phyloP scores from a whole-genome alignment of 2,797 vertebrate genomes.

The Galago senegalensis region DNA sequence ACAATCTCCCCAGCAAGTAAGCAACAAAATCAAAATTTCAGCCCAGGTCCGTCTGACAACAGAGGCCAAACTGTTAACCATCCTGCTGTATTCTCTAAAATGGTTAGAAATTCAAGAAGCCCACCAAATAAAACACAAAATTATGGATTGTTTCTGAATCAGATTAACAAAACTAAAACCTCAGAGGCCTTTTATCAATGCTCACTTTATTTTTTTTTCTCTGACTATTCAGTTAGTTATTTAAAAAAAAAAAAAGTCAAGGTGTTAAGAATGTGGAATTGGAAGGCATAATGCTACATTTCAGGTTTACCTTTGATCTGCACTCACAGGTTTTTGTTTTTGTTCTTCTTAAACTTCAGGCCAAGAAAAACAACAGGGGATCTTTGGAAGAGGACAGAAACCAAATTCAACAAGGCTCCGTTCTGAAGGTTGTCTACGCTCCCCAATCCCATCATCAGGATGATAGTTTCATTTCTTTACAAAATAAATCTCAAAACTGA shows the following conservation, averaged over 20 bases:
- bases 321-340: conserved; percentile 65
- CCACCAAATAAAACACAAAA: not conserved
- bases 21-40: conserved; percentile 39
- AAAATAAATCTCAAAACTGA: conserved; percentile 48
- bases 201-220: not conserved
- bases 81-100: not conserved
- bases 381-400: conserved; percentile 61
- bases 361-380: conserved; percentile 68
- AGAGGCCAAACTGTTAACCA: conserved; percentile 17
- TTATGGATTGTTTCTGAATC: conserved; percentile 2
- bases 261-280: conserved; percentile 37
- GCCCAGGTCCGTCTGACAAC: not conserved
- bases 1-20: not conserved
- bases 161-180: conserved; percentile 15
- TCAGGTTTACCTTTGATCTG: conserved; percentile 46
- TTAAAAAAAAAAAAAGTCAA: not conserved
- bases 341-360: conserved; percentile 58
- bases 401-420: conserved; percentile 47
- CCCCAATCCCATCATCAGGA: not conserved
- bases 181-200: not conserved
- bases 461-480: conserved; percentile 50
- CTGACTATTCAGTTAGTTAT: not conserved
- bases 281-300: not conserved
- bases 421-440: conserved; percentile 51
- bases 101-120: not conserved